Percentiles rank a stretch among this genome's conserved stretches.
Conservation (phyloP, 2,113 vertebrate genomes). For the Salvelinus fontinalis region DNA sequence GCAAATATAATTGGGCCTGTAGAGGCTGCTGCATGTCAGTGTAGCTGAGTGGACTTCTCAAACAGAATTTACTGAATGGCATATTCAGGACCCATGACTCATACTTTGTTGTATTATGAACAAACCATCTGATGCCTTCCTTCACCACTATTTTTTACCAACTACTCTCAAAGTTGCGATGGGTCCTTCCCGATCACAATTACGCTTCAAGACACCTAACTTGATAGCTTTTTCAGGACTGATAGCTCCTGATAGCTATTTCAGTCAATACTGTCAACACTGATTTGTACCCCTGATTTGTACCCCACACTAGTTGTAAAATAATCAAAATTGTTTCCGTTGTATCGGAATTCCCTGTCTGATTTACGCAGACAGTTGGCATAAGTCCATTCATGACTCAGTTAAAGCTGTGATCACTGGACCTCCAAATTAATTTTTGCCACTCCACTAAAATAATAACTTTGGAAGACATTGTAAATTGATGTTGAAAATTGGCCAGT, state of each 20-base stretch:
- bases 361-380: conserved; percentile 34
- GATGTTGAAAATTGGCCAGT: conserved; percentile 19
- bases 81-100: background rate
- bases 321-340: conserved; percentile 19
- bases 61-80: background rate
- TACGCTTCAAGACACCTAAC: too few relatives aligned
- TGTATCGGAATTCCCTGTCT: conserved; percentile 25
- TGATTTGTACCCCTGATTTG: background rate
- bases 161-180: too few relatives aligned
- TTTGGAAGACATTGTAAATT: conserved; percentile 18
- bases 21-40: conserved; percentile 1
- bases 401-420: conserved; percentile 24
- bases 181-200: too few relatives aligned
- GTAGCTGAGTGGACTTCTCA: conserved; percentile 20
- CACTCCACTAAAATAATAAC: conserved; percentile 7
- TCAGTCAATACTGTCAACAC: background rate
- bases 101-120: background rate
- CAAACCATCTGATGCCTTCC: background rate
- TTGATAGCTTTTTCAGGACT: too few relatives aligned
- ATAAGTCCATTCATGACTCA: conserved; percentile 34
- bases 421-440: conserved; percentile 28
- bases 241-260: background rate
- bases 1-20: too few relatives aligned
- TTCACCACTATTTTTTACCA: too few relatives aligned
- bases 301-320: background rate